These are phyloP conservation scores for Penaeus chinensis DNA, from an alignment of 1,140 invertebrate species.

Conservation along the genomic window DNA sequence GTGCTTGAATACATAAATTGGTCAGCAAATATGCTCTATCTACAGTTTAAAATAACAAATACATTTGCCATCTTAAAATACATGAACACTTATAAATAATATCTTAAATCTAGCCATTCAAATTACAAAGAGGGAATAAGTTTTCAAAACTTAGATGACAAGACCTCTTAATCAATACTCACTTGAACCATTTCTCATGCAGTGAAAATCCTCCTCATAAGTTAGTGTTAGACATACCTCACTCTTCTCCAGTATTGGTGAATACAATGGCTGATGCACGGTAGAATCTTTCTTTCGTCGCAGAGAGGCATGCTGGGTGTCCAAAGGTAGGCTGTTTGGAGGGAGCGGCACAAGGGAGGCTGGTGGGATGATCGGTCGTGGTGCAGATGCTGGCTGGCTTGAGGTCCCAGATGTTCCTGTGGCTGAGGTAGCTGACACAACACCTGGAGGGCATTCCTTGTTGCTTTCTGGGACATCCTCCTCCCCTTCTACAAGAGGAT, in stretches of 20 bases:
- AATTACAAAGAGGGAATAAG: too few species aligned
- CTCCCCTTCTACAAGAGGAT: neutral
- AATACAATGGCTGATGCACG: constrained; percentile 68
- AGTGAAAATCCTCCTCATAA: too few species aligned
- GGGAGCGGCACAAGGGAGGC: constrained; percentile 65
- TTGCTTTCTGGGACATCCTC: constrained; percentile 26
- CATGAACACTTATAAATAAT: too few species aligned
- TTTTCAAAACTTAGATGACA: neutral
- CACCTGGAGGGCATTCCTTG: constrained; percentile 16
- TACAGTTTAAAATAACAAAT: too few species aligned
- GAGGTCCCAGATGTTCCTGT: constrained; percentile 7
- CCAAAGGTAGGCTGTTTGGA: constrained; percentile 67
- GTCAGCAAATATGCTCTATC: too few species aligned
- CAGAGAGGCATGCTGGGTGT: constrained; percentile 73
- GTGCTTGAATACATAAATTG: too few species aligned
- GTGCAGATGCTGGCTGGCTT: constrained; percentile 65
- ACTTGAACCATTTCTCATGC: neutral
- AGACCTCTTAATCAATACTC: neutral
- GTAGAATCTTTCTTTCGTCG: constrained; percentile 71
- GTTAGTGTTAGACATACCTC: constrained; percentile 66
- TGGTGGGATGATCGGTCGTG: constrained; percentile 3
- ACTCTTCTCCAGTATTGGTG: constrained; percentile 70
- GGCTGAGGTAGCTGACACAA: constrained; percentile 13
- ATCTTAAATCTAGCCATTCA: too few species aligned
- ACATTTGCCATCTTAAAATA: too few species aligned